Base-by-base conservation (phyloP, 2,113 vertebrate genomes). In the Malurus alboscapulatus region DNA sequence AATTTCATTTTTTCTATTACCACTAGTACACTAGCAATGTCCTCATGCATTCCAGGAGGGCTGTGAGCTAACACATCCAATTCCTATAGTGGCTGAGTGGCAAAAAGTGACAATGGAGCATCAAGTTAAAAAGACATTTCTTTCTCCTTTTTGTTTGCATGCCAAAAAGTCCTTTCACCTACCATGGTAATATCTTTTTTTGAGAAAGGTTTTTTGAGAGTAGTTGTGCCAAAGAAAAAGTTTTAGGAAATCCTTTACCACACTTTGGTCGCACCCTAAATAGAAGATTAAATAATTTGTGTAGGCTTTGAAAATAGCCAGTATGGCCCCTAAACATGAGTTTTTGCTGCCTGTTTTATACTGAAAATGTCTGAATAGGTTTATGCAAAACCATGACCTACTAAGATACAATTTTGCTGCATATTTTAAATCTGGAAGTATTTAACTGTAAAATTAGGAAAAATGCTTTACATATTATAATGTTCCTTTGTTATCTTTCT, bases 401-500 rank as follows among this genome's bases (percentile, higher is more conserved):
- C 29, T 88, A 54, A 40, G 32, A 24, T 34, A 50, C 1, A 3
- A 57, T 65, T 58, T 45, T 47, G 2, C 27, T 63, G 50, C 10
- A 1, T 40, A 4, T 40, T 86, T 65, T 66, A 45, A 24, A 77
- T 63, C 14, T 76, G 18, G 8, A 57, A 68, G 5, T 61, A 32
- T 76, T 86, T 38, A 84, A 71, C 51, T 71, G 6, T 34, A 58
- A 66, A 88, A 76, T 34, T 15, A 45, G 34, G 29, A 12, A 47
- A 65, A 85, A 47, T 29, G 4, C 26, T 51, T 67, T 51, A 17
- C 3, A 2, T 67, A 14, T 30, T 50, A 2, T n/a, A 72, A 38
- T 40, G 32, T 75, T 54, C 44, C 58, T 96, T 40, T 95, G 83
- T 94, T 61, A 12, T 50, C 22, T 76, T 92, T 87, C 83, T 59